Percentiles rank a stretch among this genome's conserved stretches.
Evolutionary conservation across 2,888 invertebrate genomes (phyloP).

Genomic region (Sericinus montela): DNA sequence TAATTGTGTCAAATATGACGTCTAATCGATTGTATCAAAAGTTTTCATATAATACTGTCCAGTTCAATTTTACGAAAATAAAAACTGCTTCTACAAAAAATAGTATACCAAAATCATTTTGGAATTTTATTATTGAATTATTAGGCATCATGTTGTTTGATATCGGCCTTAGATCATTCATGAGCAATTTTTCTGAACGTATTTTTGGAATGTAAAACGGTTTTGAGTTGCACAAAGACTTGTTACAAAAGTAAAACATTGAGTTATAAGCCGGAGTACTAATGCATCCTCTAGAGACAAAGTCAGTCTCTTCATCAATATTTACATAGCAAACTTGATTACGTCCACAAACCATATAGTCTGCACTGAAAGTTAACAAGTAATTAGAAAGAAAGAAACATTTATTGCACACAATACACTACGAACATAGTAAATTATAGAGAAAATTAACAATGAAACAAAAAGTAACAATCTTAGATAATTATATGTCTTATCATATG

Average conservation of each 20-base stretch:
- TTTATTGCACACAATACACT: no score
- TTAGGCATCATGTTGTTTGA: neutral
- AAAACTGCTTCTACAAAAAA: slow-evolving; percentile 7
- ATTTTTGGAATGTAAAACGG: slow-evolving; percentile 25
- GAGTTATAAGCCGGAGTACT: slow-evolving; percentile 44
- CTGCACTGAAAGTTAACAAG: slow-evolving; percentile 35
- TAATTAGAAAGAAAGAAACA: no score
- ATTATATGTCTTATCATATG: no score
- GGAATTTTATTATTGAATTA: neutral
- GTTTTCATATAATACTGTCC: neutral
- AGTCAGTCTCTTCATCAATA: slow-evolving; percentile 38
- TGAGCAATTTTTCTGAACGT: slow-evolving; percentile 10
- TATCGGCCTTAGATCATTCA: slow-evolving; percentile 2
- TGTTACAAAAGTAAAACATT: slow-evolving; percentile 44
- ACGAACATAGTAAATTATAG: no score
- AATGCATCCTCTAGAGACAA: slow-evolving; percentile 53
- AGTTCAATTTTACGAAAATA: slow-evolving; percentile 1
- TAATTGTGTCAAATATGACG: slow-evolving; percentile 1
- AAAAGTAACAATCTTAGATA: no score
- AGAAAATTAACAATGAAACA: no score
- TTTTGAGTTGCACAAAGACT: slow-evolving; percentile 37
- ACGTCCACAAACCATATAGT: slow-evolving; percentile 42
- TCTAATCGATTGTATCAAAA: slow-evolving; percentile 1
- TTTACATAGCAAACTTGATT: slow-evolving; percentile 52
- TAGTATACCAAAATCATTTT: neutral